phyloP scores from a whole-genome alignment of 2,888 invertebrate genomes.

The Coleophora flavipennella region DNA sequence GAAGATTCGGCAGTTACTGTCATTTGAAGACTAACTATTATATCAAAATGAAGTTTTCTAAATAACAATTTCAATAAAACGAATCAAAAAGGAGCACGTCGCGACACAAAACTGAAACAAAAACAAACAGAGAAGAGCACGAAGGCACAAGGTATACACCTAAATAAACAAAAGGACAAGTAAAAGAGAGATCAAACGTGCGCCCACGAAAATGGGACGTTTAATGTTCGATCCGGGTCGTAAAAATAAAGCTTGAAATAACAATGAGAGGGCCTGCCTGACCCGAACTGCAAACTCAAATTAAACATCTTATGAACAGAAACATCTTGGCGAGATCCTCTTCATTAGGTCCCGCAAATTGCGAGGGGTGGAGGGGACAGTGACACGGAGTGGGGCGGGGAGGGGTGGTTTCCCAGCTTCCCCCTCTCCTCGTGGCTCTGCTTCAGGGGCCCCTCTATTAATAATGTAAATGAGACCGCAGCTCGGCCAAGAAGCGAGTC shows the following conservation, averaged over 20 bases:
- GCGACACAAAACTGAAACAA: no score
- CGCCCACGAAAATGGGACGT: conserved; percentile 3
- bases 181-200: conserved; percentile 3
- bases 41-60: no score
- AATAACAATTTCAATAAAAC: no score
- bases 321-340: conserved; percentile 69
- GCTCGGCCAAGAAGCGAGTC: conserved; percentile 69
- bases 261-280: conserved; percentile 57
- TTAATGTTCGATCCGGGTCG: conserved; percentile 14
- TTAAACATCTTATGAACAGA: conserved; percentile 71
- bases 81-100: not conserved
- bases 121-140: not conserved
- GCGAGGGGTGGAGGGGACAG: conserved; percentile 46
- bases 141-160: not conserved
- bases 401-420: conserved; percentile 21
- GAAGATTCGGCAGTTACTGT: no score
- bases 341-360: conserved; percentile 70
- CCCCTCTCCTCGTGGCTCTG: conserved; percentile 23
- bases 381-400: conserved; percentile 44
- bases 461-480: conserved; percentile 73
- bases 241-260: conserved; percentile 51
- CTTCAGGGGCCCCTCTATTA: conserved; percentile 48
- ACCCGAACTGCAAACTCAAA: conserved; percentile 67
- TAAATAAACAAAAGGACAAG: not conserved
- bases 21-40: no score